Evolutionary conservation across 2,113 vertebrate genomes (phyloP).

Genomic region (Miniopterus natalensis): DNA sequence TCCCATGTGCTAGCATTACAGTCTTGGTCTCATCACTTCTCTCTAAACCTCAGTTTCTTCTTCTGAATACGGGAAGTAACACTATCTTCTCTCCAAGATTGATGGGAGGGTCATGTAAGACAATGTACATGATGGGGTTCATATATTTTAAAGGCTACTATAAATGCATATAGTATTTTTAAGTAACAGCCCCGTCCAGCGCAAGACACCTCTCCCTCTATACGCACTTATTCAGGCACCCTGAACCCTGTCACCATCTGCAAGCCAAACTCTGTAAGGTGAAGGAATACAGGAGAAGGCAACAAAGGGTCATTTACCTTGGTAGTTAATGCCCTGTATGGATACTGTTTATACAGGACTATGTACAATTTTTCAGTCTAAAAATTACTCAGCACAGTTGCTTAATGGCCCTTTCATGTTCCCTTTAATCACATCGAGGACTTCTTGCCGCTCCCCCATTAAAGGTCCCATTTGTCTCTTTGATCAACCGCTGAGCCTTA

Average conservation of each 20-base stretch:
- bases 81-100: neutral
- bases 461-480: constrained; percentile 83
- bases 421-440: constrained; percentile 86
- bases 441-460: constrained; percentile 85
- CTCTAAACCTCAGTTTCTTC: neutral
- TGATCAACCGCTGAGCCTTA: constrained; percentile 74
- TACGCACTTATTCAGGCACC: neutral
- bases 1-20: neutral
- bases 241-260: neutral
- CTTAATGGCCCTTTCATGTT: constrained; percentile 88
- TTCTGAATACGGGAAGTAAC: neutral
- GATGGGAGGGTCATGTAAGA: neutral
- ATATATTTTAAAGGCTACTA: neutral
- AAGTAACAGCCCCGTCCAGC: neutral
- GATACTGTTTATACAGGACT: constrained; percentile 84
- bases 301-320: constrained; percentile 79
- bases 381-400: constrained; percentile 88
- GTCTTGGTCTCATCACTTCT: neutral
- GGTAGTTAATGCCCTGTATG: constrained; percentile 77
- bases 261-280: neutral
- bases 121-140: neutral
- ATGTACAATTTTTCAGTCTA: constrained; percentile 85
- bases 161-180: neutral
- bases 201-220: neutral
- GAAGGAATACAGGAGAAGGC: constrained; percentile 65